Base-by-base conservation (phyloP, 2,113 vertebrate species). In the Calyptommatus sinebrachiatus region DNA sequence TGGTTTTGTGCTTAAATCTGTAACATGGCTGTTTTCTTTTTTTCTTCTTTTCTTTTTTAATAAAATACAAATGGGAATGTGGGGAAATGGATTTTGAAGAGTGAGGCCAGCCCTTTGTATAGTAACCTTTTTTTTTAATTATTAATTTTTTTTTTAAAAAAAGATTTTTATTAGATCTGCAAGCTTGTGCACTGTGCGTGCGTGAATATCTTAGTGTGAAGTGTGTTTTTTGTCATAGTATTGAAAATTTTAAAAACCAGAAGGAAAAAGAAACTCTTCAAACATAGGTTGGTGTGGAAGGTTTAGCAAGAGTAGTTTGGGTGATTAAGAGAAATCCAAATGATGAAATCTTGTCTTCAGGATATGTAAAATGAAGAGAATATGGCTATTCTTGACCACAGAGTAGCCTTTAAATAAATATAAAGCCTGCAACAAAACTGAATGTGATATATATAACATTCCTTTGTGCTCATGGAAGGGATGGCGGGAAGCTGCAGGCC, bases 121-220 rank as follows among this genome's bases (percentile, higher is more conserved):
- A 93, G 93, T 93, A 89, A 86, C 7, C 20, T 9, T 16, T 73
- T 77, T 9, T 83, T 68, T 75, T 88, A 57, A 57, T 57, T 57
- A 57, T 69, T 78, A 84, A n/a, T n/a, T n/a, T n/a, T 90, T 90
- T 90, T 89, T 60, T 61, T 22, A 57, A 68, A 68, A 41, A 41
- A 60, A 70, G 18, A 71, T 61, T 92, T 94, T 89, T 96, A 96
- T 96, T 96, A 97, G 96, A 96, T 93, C 95, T 97, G 97, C 96
- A 94, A 97, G 97, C 97, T 98, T 97, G 97, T 98, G 96, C 97
- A 96, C 97, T 97, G 97, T 98, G 97, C 96, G 96, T 96, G 97
- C 96, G 97, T 97, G 96, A 93, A 90, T 97, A 95, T 96, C 94
- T 95, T 97, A 96, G 96, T 97, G 96, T 97, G 96, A 97, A 96